These are phyloP conservation scores for Drosophila flavopinicola DNA, from an alignment of 2,888 invertebrate species.

Conservation along the genomic window DNA sequence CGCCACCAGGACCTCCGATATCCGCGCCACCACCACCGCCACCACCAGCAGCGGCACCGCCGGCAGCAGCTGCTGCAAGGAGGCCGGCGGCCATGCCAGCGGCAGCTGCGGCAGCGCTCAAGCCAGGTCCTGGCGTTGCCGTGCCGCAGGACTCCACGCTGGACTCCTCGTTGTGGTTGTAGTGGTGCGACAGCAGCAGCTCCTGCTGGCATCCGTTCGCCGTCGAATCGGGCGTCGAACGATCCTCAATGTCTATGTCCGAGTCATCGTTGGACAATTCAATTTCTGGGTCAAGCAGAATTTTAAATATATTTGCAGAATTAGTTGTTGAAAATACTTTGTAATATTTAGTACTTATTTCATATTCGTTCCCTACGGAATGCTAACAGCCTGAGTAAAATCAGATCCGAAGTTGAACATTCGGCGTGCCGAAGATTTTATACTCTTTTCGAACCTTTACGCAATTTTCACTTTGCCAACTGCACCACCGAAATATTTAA, in stretches of 20 bases:
- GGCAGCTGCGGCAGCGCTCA: conserved; percentile 60
- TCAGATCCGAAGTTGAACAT: no score
- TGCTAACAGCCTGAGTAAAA: no score
- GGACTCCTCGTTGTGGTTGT: conserved; percentile 79
- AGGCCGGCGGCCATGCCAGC: conserved; percentile 67
- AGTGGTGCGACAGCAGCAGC: conserved; percentile 60
- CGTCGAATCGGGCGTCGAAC: conserved; percentile 83
- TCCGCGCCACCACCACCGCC: conserved; percentile 1
- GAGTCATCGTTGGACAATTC: conserved; percentile 84
- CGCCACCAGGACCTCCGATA: neutral
- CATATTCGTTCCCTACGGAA: no score
- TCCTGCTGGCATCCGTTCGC: conserved; percentile 68
- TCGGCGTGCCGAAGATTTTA: no score
- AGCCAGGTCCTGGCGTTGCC: conserved; percentile 50
- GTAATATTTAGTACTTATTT: no score
- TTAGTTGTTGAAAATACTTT: no score
- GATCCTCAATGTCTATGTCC: conserved; percentile 84
- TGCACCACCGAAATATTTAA: no score
- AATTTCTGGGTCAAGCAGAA: conserved; percentile 63
- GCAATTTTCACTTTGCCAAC: no score
- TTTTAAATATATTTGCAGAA: neutral
- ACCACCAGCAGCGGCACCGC: conserved; percentile 2
- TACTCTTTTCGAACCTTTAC: no score
- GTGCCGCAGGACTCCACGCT: conserved; percentile 80
- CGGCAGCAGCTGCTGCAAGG: conserved; percentile 45